Percentiles rank a stretch among this genome's conserved stretches.
phyloP scores from a whole-genome alignment of 2,797 vertebrate species.

The Cyclopterus lumpus region DNA sequence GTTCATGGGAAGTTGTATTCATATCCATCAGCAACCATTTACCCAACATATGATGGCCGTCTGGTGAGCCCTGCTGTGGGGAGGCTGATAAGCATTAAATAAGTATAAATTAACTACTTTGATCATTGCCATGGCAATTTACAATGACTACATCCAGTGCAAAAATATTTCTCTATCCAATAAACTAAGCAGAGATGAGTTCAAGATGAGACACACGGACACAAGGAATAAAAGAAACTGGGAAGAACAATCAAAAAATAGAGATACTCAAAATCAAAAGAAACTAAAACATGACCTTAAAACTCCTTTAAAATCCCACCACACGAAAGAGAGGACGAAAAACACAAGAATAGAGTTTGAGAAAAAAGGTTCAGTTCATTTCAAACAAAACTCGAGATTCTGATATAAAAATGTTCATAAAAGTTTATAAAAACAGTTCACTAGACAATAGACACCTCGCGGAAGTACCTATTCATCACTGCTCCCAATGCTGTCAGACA shows the following conservation, averaged over 20 bases:
- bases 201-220: slow-evolving; percentile 1
- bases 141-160: slow-evolving; percentile 28
- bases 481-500: slow-evolving; percentile 33
- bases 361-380: not conserved
- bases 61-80: not conserved
- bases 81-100: slow-evolving; percentile 42
- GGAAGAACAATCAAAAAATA: not conserved
- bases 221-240: not conserved
- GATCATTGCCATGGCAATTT: slow-evolving; percentile 24
- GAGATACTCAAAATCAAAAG: not conserved
- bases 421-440: not conserved
- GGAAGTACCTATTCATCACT: not conserved
- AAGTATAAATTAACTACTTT: slow-evolving; percentile 48
- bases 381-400: slow-evolving; percentile 9
- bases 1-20: too few species aligned
- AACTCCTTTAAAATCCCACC: slow-evolving; percentile 10
- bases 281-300: not conserved
- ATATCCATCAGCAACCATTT: not conserved
- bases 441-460: not conserved
- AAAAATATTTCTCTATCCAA: slow-evolving; percentile 29
- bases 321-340: not conserved
- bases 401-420: not conserved
- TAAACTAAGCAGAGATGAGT: not conserved
- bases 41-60: not conserved
- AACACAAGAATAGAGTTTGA: not conserved